These are phyloP conservation scores for Cyrtodaria siliqua DNA, from an alignment of 2,888 invertebrate species.

Conservation along the genomic window DNA sequence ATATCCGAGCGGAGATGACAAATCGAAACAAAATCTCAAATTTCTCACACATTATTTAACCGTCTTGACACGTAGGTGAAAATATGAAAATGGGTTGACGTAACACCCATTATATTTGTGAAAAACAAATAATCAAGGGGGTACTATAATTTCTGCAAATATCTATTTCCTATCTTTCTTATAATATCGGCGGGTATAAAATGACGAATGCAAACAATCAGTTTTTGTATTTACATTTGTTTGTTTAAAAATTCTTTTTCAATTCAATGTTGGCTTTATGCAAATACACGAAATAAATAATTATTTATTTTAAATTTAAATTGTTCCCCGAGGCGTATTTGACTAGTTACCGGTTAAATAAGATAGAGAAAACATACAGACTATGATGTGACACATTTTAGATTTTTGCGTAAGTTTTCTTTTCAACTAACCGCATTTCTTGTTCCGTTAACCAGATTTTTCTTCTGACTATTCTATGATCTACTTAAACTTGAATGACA, in stretches of 20 bases:
- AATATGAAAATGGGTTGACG: constrained; percentile 21
- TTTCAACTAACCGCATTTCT: too few species aligned
- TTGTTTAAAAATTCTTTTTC: constrained; percentile 4
- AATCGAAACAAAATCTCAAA: not conserved
- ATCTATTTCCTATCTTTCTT: constrained; percentile 34
- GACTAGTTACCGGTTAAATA: too few species aligned
- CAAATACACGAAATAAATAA: constrained; percentile 59
- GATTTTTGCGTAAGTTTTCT: too few species aligned
- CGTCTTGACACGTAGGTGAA: constrained; percentile 15
- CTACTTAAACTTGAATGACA: too few species aligned
- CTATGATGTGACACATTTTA: too few species aligned
- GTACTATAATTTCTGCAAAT: constrained; percentile 36
- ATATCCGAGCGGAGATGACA: not conserved
- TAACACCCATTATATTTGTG: constrained; percentile 19
- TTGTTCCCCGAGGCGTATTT: constrained; percentile 12
- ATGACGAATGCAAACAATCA: not conserved
- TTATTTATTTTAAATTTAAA: constrained; percentile 57
- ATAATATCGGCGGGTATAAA: not conserved
- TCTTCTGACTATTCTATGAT: too few species aligned
- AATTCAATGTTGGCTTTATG: constrained; percentile 37
- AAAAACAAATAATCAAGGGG: constrained; percentile 30
- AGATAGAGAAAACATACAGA: too few species aligned
- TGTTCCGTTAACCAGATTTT: too few species aligned
- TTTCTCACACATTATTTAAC: constrained; percentile 1
- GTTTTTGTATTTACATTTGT: constrained; percentile 1